Evolutionary conservation across 2,888 invertebrate genomes (phyloP).

Genomic region (Enoplolaimus lenunculus): DNA sequence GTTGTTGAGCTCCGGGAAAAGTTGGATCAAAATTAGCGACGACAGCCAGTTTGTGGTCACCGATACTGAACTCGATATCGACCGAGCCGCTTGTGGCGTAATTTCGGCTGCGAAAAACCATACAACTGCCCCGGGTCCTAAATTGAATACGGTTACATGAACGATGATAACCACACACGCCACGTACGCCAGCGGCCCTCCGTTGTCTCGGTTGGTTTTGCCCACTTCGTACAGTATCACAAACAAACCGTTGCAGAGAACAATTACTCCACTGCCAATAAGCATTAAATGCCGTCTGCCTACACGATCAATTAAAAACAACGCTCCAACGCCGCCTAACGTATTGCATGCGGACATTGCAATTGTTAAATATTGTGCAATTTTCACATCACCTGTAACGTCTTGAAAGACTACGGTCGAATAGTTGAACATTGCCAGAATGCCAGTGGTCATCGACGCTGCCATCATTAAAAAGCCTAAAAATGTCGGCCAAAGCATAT

Average conservation of each 20-base stretch:
- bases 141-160: slow-evolving; percentile 21
- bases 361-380: not conserved
- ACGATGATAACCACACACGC: slow-evolving; percentile 1
- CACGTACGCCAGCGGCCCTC: not conserved
- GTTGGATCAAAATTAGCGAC: not conserved
- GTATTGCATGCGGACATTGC: slow-evolving; percentile 20
- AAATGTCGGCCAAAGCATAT: slow-evolving; percentile 11
- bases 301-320: slow-evolving; percentile 14
- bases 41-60: slow-evolving; percentile 13
- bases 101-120: slow-evolving; percentile 22
- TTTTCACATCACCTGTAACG: not conserved
- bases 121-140: slow-evolving; percentile 23
- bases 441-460: slow-evolving; percentile 20
- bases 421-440: slow-evolving; percentile 21
- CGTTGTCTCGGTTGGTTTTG: too few relatives aligned
- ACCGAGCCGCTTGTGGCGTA: slow-evolving; percentile 18
- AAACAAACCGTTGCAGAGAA: slow-evolving; percentile 2
- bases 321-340: slow-evolving; percentile 15
- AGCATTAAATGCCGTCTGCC: slow-evolving; percentile 18
- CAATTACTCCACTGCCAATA: not conserved
- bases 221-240: not conserved
- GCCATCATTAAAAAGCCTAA: not conserved
- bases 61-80: slow-evolving; percentile 14
- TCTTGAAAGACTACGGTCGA: slow-evolving; percentile 11
- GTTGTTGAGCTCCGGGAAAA: not conserved